Conservation (phyloP, 2,888 invertebrate genomes). For the Stratiomys singularior region DNA sequence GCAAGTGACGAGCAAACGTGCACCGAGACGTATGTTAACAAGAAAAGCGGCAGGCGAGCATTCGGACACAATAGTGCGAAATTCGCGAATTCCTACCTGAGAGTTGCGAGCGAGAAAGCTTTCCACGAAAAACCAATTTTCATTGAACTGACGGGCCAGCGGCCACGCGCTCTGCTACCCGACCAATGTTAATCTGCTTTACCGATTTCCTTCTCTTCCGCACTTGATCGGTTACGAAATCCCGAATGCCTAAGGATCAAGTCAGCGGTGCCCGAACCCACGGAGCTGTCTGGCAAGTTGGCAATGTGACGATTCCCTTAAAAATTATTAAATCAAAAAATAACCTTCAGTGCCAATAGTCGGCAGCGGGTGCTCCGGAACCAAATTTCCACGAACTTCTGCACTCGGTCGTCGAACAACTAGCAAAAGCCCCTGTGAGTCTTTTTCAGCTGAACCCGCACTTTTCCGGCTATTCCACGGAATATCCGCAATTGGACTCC, state of each 20-base stretch:
- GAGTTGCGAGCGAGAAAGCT: conserved; percentile 7
- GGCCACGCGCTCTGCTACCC: not conserved
- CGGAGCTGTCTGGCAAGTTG: not conserved
- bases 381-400: not conserved
- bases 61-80: not conserved
- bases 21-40: not conserved
- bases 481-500: not conserved
- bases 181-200: too few relatives aligned
- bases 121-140: not conserved
- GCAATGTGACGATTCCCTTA: not conserved
- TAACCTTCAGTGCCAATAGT: not conserved
- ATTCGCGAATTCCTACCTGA: not conserved
- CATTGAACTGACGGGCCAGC: not conserved
- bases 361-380: not conserved
- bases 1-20: not conserved
- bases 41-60: conserved; percentile 7
- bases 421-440: too few relatives aligned
- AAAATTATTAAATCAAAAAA: not conserved
- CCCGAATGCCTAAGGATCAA: not conserved
- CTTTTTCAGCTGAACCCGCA: not conserved
- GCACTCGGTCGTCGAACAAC: not conserved
- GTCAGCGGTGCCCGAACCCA: not conserved
- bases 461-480: conserved; percentile 2
- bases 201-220: not conserved
- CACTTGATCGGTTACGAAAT: too few relatives aligned